Evolutionary conservation across 1,140 invertebrate species (phyloP), one percentile per base, ranked within the genome.

Genomic region (Bilobella aurantiaca): DNA sequence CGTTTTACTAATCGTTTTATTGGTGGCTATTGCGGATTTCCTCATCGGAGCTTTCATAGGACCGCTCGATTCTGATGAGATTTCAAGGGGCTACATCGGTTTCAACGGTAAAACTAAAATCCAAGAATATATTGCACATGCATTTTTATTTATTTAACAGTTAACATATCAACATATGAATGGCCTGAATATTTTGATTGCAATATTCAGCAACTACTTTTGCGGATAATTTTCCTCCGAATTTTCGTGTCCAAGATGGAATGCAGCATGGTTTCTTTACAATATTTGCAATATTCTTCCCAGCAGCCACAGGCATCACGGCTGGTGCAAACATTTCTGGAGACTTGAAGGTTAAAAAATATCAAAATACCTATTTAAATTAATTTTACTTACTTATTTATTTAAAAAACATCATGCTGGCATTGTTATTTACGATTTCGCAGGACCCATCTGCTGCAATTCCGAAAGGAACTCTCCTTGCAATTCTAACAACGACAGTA

Each of bases 361-460:
- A 23, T 59, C 14, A 63, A 49, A 61, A 59, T 56, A 8, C 5
- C 34, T 8, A 42, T 12, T 42, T 8, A 42, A 42, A 42, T 42
- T 42, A 12, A 42, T 12, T 42, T 8, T 42, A 42, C 8, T 12
- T 12, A 42, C 8, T 12, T 42, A 18, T 42, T 18, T 18, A 42
- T 12, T 42, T n/a, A n/a, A n/a, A n/a, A n/a, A n/a, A n/a, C n/a
- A n/a, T n/a, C n/a, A n/a, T n/a, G n/a, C n/a, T 42, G 8, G 37
- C 37, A 8, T 42, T 42, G 37, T 42, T 42, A 12, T 42, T 42
- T 42, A 29, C 73, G 66, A 61, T 31, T 46, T 78, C 77, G 47
- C 76, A 96, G 91, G 91, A 98, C 81, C 92, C 94, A 0, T 88
- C 88, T 79, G 83, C 81, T 60, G 87, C 92, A 0, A 95, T 94